phyloP scores from a whole-genome alignment of 2,888 invertebrate genomes.

The Coelinius sp. region DNA sequence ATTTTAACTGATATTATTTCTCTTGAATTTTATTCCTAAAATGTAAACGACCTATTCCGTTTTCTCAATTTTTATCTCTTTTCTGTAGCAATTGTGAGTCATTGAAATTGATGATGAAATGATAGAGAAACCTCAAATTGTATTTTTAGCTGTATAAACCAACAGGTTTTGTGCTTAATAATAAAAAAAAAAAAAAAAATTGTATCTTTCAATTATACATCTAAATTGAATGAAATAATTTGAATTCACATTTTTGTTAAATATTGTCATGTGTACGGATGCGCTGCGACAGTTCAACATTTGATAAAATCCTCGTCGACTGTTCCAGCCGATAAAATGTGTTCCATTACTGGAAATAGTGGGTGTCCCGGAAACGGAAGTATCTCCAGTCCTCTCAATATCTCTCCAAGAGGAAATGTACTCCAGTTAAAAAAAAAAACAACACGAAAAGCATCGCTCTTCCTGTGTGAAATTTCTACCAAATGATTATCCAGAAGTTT shows the following conservation, averaged over 20 bases:
- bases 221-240: background rate
- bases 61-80: background rate
- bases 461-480: background rate
- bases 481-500: no score
- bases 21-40: background rate
- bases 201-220: no score
- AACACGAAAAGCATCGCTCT: background rate
- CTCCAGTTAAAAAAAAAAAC: background rate
- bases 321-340: background rate
- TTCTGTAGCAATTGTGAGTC: no score
- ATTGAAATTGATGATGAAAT: no score
- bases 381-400: background rate
- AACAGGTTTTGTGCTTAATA: no score
- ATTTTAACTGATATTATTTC: background rate
- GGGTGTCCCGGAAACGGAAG: conserved; percentile 21
- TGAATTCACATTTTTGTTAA: background rate
- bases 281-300: background rate
- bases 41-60: no score
- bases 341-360: conserved; percentile 3
- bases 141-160: no score
- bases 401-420: background rate
- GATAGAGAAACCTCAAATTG: no score
- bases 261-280: background rate
- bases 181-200: no score
- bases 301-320: conserved; percentile 5